Conservation (phyloP, 2,797 vertebrate genomes). For the Stomatorhinus walkeri region DNA sequence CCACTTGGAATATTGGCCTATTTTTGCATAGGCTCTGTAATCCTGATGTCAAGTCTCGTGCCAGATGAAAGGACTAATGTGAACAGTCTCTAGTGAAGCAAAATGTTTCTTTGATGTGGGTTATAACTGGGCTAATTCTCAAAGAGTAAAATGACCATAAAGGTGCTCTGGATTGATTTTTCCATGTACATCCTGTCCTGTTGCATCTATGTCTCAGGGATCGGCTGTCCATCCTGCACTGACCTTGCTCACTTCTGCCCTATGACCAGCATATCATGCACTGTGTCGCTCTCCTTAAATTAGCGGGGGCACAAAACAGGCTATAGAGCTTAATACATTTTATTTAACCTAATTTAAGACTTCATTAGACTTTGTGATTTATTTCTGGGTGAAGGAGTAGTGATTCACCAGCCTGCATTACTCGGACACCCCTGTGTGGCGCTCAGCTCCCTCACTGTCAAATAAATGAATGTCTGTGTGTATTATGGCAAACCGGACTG, state of each 20-base stretch:
- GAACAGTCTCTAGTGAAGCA: background rate
- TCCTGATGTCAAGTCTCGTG: background rate
- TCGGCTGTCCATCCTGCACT: background rate
- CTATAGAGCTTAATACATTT: background rate
- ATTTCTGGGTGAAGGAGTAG: background rate
- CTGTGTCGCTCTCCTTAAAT: background rate
- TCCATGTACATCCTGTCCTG: background rate
- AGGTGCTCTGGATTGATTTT: background rate
- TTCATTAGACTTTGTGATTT: background rate
- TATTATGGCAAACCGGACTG: background rate
- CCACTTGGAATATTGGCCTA: background rate
- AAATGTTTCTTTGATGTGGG: background rate
- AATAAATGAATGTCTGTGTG: background rate
- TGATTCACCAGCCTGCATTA: background rate
- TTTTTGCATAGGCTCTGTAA: background rate
- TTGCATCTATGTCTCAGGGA: background rate
- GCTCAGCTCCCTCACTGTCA: background rate
- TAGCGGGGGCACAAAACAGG: background rate
- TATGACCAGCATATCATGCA: background rate
- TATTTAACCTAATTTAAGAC: background rate
- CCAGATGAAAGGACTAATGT: slow-evolving; percentile 4
- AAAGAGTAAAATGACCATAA: background rate
- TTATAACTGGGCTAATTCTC: background rate
- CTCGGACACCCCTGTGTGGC: background rate
- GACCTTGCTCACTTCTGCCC: background rate